phyloP scores from a whole-genome alignment of 1,140 invertebrate genomes.

The Sarcophaga peregrina region DNA sequence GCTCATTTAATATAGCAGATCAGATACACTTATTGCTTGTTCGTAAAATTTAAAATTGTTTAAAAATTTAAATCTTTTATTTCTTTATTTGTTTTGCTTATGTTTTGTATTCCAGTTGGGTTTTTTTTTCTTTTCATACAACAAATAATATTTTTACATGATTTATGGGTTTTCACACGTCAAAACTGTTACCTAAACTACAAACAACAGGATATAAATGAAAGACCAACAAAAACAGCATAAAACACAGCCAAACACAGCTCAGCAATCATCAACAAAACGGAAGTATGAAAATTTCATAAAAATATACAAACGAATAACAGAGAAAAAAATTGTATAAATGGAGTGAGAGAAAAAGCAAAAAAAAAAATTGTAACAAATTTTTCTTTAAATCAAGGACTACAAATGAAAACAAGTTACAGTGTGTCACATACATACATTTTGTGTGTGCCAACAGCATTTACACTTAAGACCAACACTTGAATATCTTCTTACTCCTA shows the following conservation, averaged over 20 bases:
- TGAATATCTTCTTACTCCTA: neutral
- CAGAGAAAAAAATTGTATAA: neutral
- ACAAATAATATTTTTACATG: constrained; percentile 36
- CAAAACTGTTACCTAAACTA: constrained; percentile 42
- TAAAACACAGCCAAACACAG: neutral
- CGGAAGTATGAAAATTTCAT: constrained; percentile 39
- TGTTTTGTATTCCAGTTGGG: neutral
- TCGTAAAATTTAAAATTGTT: neutral
- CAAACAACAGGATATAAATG: constrained; percentile 36
- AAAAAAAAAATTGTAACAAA: constrained; percentile 27
- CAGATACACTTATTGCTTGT: no score
- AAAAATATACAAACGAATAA: constrained; percentile 19
- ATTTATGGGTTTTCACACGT: constrained; percentile 41
- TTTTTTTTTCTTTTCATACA: neutral
- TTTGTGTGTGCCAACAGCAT: neutral
- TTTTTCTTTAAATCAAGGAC: constrained; percentile 31
- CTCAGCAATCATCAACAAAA: constrained; percentile 36
- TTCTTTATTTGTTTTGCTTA: neutral
- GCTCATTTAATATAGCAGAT: no score
- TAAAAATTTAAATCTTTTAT: neutral
- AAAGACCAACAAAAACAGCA: neutral
- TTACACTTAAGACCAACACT: constrained; percentile 28
- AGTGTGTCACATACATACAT: constrained; percentile 33
- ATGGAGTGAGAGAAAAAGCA: neutral
- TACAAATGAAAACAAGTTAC: neutral